Base-by-base conservation (phyloP, 1,140 invertebrate species). In the Drosophila baimaii region DNA sequence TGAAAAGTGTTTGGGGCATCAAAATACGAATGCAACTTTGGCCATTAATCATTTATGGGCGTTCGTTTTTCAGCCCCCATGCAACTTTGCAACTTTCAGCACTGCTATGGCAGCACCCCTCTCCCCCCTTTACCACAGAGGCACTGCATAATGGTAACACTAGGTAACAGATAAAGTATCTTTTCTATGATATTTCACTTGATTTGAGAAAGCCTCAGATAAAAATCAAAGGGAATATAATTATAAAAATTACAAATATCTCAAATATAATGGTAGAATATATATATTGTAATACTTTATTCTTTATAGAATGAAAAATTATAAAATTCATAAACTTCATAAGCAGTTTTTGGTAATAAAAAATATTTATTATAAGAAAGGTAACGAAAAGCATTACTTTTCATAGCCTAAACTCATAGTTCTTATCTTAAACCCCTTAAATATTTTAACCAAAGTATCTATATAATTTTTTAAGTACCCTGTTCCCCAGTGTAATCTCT, bases 1-100 rank as follows among this genome's bases (percentile, higher is more conserved):
- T 74, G 57, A 73, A 83, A 88, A 86, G 76, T 88, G 83, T 82
- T 77, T 68, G 71, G 56, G 37, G 75, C 75, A 82, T 88, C 65
- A 68, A 56, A 79, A 64, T 72, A 41, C 39, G 61, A 57, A 71
- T 61, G 43, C 72, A 89, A 84, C 79, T 83, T 80, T 79, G 62
- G 23, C 73, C 85, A 89, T 89, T 89, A 89, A 89, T 89, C 84
- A 89, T 89, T 89, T 89, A 89, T 89, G 84, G 83, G 72, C 75
- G 58, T 79, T 73, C 77, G 79, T 79, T 86, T 62, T 65, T 62
- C 70, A 70, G 58, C 61, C 61, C 68, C 54, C n/a, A n/a, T 62
- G 61, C 71, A 86, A 86, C 70, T 84, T 84, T 55, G 51, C 81
- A 73, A 79, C 83, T 89, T 83, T 86, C 64, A 79, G 79, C 79